A percentile compares a stretch with the other conserved stretches of the same genome.
Conservation (phyloP, 2,113 vertebrate species). For the Tupaia tana region DNA sequence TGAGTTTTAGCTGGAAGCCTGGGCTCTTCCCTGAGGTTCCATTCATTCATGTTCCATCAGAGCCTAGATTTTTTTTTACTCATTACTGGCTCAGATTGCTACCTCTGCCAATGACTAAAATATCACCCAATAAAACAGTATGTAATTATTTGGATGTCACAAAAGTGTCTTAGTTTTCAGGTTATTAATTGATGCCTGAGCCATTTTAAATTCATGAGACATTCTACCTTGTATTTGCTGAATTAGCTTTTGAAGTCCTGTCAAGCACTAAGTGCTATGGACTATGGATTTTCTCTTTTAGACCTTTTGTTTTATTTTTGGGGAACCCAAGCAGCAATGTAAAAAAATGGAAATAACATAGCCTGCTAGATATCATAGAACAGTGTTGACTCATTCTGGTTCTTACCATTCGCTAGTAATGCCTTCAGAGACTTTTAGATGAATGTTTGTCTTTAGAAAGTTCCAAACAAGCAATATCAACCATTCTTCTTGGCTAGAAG, state of each 20-base stretch:
- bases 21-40: constrained; percentile 23
- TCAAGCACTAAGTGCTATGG: neutral
- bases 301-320: constrained; percentile 7
- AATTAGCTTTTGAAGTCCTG: neutral
- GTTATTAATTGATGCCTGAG: neutral
- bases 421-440: neutral
- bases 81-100: constrained; percentile 11
- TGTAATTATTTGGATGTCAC: constrained; percentile 6
- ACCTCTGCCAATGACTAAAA: constrained; percentile 1
- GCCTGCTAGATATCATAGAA: neutral
- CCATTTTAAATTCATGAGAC: neutral
- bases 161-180: neutral
- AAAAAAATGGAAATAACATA: neutral
- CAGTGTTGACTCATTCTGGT: neutral
- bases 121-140: constrained; percentile 9
- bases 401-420: neutral
- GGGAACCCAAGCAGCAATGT: neutral
- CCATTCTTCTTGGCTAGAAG: neutral
- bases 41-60: constrained; percentile 36
- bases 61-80: constrained; percentile 32
- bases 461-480: neutral
- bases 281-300: neutral
- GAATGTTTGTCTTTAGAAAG: neutral
- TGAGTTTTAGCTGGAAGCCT: constrained; percentile 63
- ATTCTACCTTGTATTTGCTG: neutral